These are phyloP conservation scores for Ophioninae sp. DNA, from an alignment of 2,888 invertebrate species.

Conservation along the genomic window DNA sequence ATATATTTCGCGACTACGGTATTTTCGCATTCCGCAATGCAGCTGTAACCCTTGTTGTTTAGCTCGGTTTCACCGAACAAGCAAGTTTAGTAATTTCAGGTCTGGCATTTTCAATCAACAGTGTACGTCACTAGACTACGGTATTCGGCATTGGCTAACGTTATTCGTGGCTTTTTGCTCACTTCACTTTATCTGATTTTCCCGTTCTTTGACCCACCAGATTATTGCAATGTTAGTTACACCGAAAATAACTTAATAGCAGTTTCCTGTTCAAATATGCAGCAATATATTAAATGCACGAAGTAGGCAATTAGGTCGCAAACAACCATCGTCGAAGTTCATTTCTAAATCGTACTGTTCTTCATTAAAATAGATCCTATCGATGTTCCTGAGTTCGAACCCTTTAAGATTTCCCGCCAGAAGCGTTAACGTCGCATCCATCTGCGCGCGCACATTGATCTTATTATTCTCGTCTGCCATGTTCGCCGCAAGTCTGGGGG, in stretches of 20 bases:
- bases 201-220: background rate
- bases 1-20: background rate
- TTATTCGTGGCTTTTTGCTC: background rate
- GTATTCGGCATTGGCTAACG: background rate
- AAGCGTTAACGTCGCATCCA: background rate
- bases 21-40: background rate
- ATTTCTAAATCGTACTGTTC: too few relatives aligned
- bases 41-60: background rate
- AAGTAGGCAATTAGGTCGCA: too few relatives aligned
- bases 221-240: background rate
- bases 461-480: slow-evolving; percentile 40
- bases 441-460: slow-evolving; percentile 59
- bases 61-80: background rate
- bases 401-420: background rate
- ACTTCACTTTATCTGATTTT: background rate
- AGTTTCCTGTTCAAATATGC: background rate
- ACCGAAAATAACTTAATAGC: background rate
- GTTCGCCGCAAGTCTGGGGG: slow-evolving; percentile 47
- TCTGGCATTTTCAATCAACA: background rate
- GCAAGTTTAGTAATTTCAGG: background rate
- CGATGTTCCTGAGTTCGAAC: background rate
- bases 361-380: too few relatives aligned
- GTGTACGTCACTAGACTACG: background rate
- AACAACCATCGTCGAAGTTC: too few relatives aligned
- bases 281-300: too few relatives aligned